These are phyloP conservation scores for Triplophysa dalaica DNA, from an alignment of 2,113 vertebrate genomes.

Conservation along the genomic window DNA sequence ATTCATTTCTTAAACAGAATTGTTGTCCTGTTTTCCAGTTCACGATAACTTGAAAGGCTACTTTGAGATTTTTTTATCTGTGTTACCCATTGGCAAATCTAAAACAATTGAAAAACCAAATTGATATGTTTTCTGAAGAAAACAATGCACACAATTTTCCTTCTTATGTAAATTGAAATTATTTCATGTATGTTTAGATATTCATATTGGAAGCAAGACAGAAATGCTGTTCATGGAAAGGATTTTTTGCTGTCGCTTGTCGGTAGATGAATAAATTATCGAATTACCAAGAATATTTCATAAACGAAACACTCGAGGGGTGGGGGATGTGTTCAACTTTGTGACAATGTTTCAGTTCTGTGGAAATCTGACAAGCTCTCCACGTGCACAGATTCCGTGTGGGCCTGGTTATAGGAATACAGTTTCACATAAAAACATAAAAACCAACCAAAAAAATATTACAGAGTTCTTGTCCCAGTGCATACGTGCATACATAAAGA, in stretches of 20 bases:
- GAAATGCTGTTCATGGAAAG: neutral
- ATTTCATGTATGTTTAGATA: neutral
- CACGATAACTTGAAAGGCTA: neutral
- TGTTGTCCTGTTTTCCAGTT: neutral
- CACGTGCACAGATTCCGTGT: slow-evolving; percentile 13
- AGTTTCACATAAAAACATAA: slow-evolving; percentile 62
- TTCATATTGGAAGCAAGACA: slow-evolving; percentile 1
- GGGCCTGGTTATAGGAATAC: slow-evolving; percentile 21
- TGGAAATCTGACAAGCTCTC: neutral
- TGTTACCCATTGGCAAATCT: neutral
- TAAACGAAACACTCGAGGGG: slow-evolving; percentile 1
- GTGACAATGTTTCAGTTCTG: neutral
- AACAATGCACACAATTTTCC: no score
- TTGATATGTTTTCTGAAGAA: no score
- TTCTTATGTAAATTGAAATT: no score
- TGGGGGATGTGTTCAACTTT: slow-evolving; percentile 2
- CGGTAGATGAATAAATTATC: slow-evolving; percentile 5
- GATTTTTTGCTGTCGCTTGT: neutral
- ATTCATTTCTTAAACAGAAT: no score
- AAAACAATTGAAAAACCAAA: neutral
- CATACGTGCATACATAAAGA: slow-evolving; percentile 81
- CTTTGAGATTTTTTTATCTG: neutral
- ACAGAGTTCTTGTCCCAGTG: slow-evolving; percentile 80
- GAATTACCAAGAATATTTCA: slow-evolving; percentile 7
- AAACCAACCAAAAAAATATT: slow-evolving; percentile 67